These are phyloP conservation scores for Gnathonemus echidnorhynchus DNA, from an alignment of 2,113 vertebrate genomes.

Conservation along the genomic window DNA sequence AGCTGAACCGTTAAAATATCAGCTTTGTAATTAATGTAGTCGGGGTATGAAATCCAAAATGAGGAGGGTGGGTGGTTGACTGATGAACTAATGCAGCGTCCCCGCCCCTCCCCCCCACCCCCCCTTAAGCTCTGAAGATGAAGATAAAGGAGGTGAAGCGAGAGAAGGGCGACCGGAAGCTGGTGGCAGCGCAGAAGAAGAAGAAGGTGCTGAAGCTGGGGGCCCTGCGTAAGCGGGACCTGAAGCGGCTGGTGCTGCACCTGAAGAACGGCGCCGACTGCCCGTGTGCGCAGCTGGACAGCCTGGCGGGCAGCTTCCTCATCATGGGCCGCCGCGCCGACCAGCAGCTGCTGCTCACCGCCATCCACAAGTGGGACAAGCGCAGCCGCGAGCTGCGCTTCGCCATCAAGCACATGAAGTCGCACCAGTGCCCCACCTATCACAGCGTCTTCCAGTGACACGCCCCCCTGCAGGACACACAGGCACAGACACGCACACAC, in stretches of 20 bases:
- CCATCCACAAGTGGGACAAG: constrained; percentile 94
- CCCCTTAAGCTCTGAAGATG: constrained; percentile 81
- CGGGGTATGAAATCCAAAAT: not conserved
- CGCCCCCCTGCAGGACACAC: not conserved
- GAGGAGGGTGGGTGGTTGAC: not conserved
- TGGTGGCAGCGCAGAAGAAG: constrained; percentile 95
- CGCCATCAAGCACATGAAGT: constrained; percentile 92
- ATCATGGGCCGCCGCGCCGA: constrained; percentile 95
- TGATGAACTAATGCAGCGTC: not conserved
- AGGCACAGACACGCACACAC: not conserved
- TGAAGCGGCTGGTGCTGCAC: constrained; percentile 84
- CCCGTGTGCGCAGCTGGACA: constrained; percentile 91
- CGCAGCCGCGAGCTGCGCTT: constrained; percentile 96
- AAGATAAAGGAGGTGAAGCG: constrained; percentile 90
- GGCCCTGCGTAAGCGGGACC: constrained; percentile 82
- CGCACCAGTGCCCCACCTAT: constrained; percentile 90
- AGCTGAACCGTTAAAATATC: not conserved
- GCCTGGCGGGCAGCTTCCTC: constrained; percentile 81
- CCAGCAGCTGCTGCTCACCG: constrained; percentile 81
- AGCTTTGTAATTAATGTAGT: not conserved
- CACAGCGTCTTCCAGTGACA: constrained; percentile 79
- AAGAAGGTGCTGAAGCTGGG: constrained; percentile 90
- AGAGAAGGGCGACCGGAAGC: constrained; percentile 81
- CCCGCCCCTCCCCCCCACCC: not conserved
- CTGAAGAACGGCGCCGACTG: constrained; percentile 82